Conservation (phyloP, 2,888 invertebrate species). For the Pandemis cinnamomeana region DNA sequence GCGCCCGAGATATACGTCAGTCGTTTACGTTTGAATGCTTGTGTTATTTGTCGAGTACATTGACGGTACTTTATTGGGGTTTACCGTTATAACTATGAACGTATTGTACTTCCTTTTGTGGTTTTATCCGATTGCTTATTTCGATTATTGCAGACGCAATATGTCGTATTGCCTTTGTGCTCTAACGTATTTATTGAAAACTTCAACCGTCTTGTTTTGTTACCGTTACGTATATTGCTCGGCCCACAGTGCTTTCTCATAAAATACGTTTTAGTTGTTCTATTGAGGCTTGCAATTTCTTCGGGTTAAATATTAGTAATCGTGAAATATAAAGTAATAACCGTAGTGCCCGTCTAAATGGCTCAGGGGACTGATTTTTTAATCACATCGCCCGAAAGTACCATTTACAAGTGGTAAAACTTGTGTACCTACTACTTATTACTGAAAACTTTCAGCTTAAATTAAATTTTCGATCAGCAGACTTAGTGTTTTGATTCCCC, state of each 20-base stretch:
- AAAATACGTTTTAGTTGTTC: background rate
- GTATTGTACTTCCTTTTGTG: constrained; percentile 16
- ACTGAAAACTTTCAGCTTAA: too few relatives aligned
- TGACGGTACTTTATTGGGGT: constrained; percentile 57
- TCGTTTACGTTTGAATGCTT: constrained; percentile 64
- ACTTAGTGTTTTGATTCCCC: too few relatives aligned
- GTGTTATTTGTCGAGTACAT: constrained; percentile 58
- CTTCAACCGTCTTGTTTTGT: background rate
- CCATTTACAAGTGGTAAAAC: too few relatives aligned
- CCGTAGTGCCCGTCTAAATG: too few relatives aligned
- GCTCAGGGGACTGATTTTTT: too few relatives aligned
- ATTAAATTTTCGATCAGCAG: too few relatives aligned
- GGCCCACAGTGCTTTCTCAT: background rate
- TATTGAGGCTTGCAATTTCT: background rate
- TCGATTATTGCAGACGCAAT: constrained; percentile 4
- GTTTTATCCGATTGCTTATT: constrained; percentile 8
- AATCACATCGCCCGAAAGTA: too few relatives aligned
- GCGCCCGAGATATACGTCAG: constrained; percentile 62
- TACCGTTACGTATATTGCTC: background rate
- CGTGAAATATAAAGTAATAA: too few relatives aligned
- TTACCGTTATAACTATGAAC: constrained; percentile 34
- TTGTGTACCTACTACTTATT: too few relatives aligned
- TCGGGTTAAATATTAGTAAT: background rate
- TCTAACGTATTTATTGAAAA: constrained; percentile 4
- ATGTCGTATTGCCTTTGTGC: background rate